These are phyloP conservation scores for Acanthochromis polyacanthus DNA, from an alignment of 2,113 vertebrate species.

Conservation along the genomic window DNA sequence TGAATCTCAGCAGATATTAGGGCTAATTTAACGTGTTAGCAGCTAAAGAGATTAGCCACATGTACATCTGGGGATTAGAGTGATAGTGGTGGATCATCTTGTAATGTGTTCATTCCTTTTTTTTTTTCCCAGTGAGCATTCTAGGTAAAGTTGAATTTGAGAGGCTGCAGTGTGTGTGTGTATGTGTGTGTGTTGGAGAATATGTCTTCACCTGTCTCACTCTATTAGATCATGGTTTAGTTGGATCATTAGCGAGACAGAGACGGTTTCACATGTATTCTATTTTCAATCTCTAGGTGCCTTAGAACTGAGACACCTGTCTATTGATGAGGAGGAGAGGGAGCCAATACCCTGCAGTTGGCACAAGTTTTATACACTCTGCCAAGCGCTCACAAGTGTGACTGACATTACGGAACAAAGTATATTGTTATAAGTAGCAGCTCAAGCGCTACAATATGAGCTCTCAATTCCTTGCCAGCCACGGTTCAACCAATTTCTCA, in stretches of 20 bases:
- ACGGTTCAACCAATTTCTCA: constrained; percentile 37
- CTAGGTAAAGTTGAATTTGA: constrained; percentile 71
- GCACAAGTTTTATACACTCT: constrained; percentile 62
- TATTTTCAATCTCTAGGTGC: constrained; percentile 76
- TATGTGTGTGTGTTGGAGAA: constrained; percentile 53
- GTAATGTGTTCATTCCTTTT: constrained; percentile 77
- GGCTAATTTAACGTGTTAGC: constrained; percentile 83
- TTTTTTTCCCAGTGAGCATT: constrained; percentile 50
- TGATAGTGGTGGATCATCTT: constrained; percentile 80
- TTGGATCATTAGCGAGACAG: constrained; percentile 80
- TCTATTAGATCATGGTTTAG: constrained; percentile 79
- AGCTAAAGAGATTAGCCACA: constrained; percentile 83
- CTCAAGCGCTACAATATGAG: constrained; percentile 31
- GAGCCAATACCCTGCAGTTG: constrained; percentile 68
- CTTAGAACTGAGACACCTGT: constrained; percentile 73
- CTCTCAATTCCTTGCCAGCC: constrained; percentile 31
- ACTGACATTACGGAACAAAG: constrained; percentile 63
- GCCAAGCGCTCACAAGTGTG: constrained; percentile 53
- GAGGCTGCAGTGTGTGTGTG: constrained; percentile 27
- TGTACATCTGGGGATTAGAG: constrained; percentile 83
- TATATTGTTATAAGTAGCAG: constrained; percentile 46
- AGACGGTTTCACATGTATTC: constrained; percentile 71
- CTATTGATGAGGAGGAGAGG: constrained; percentile 72
- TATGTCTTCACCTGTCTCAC: constrained; percentile 78
- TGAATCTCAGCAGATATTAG: constrained; percentile 80